These are phyloP conservation scores for Pseudolycoriella hygida DNA, from an alignment of 2,888 invertebrate species.

Conservation along the genomic window DNA sequence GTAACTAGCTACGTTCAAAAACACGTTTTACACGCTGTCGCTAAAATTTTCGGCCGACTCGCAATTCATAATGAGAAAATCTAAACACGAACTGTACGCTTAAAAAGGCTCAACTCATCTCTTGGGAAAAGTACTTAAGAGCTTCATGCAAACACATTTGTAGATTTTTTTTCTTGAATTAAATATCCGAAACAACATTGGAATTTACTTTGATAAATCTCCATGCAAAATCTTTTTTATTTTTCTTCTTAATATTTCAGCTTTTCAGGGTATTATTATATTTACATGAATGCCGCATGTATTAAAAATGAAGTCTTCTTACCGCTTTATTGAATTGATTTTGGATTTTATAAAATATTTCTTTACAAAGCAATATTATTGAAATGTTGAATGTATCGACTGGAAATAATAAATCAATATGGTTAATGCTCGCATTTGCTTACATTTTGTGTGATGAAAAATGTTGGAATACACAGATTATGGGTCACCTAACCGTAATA, in stretches of 20 bases:
- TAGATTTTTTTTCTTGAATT: neutral
- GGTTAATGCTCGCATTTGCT: neutral
- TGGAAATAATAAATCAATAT: neutral
- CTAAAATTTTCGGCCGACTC: neutral
- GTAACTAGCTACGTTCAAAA: too few relatives aligned
- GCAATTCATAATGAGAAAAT: neutral
- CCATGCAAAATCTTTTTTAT: conserved; percentile 1
- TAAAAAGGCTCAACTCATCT: conserved; percentile 1
- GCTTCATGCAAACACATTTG: neutral
- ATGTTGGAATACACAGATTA: neutral
- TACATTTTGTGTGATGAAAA: conserved; percentile 1
- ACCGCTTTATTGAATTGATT: too few relatives aligned
- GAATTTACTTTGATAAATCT: conserved; percentile 1
- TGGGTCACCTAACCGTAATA: neutral
- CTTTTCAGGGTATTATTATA: too few relatives aligned
- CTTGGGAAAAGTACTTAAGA: conserved; percentile 2
- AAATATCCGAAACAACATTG: neutral
- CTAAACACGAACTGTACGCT: neutral
- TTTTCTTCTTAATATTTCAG: neutral
- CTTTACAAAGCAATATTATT: too few relatives aligned
- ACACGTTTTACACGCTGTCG: conserved; percentile 9
- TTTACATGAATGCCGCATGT: too few relatives aligned
- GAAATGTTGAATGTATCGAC: too few relatives aligned
- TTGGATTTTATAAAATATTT: too few relatives aligned
- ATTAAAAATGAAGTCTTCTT: too few relatives aligned